These are phyloP conservation scores for Nephrotoma guestfalica DNA, from an alignment of 2,888 invertebrate species.

Conservation along the genomic window DNA sequence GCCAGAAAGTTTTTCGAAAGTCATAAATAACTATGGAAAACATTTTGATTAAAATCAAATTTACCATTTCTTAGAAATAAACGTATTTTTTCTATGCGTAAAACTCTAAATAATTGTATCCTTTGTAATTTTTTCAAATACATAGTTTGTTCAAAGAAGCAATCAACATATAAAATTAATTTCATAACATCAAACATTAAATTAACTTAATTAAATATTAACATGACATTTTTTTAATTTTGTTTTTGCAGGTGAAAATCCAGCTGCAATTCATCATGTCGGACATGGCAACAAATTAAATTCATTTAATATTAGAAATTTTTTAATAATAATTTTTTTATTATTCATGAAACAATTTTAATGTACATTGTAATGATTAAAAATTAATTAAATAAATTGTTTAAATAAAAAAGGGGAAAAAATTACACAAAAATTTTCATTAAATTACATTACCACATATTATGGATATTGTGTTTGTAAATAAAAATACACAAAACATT, in stretches of 20 bases:
- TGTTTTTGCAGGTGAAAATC: conserved; percentile 54
- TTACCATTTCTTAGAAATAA: too few species aligned
- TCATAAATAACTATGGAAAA: too few species aligned
- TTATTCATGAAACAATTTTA: neutral
- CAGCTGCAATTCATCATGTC: conserved; percentile 59
- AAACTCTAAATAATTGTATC: too few species aligned
- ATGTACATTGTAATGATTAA: neutral
- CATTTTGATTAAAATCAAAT: too few species aligned
- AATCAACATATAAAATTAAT: neutral
- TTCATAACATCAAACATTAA: neutral
- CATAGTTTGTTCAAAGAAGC: too few species aligned
- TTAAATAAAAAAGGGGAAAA: neutral
- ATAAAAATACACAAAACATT: neutral
- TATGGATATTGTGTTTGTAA: neutral
- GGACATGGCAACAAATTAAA: neutral
- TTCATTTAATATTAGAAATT: neutral
- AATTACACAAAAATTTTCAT: neutral
- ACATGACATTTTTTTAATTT: conserved; percentile 5
- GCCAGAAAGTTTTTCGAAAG: too few species aligned
- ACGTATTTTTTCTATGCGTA: too few species aligned
- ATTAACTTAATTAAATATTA: neutral
- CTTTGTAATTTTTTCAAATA: too few species aligned
- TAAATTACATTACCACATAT: neutral
- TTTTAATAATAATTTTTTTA: neutral
- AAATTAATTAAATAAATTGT: neutral